phyloP scores from a whole-genome alignment of 1,140 invertebrate genomes.

The Megalopta genalis region DNA sequence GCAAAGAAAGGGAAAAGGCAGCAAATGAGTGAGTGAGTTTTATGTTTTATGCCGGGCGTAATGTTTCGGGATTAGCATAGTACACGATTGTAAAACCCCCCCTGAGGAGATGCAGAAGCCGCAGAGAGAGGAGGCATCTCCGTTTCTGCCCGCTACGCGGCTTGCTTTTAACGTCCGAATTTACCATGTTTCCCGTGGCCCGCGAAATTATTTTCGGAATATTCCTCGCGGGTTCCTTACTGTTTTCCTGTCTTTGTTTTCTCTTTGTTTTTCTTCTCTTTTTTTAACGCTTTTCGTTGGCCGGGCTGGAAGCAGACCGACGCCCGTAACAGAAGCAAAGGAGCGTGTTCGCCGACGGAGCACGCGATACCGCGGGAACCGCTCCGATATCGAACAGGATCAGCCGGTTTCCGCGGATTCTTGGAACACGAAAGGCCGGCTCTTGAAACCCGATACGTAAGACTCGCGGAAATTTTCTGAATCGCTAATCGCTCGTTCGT shows the following conservation, averaged over 20 bases:
- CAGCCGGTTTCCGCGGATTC: too few relatives aligned
- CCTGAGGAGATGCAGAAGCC: constrained; percentile 60
- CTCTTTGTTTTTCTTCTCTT: too few relatives aligned
- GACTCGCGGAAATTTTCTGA: too few relatives aligned
- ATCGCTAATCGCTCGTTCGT: too few relatives aligned
- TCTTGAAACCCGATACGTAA: too few relatives aligned
- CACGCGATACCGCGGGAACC: too few relatives aligned
- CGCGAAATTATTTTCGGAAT: constrained; percentile 60
- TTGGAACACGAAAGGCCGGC: too few relatives aligned
- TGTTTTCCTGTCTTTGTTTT: constrained; percentile 22
- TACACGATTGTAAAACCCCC: constrained; percentile 72
- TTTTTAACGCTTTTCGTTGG: too few relatives aligned
- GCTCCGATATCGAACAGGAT: too few relatives aligned
- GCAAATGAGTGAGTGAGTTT: constrained; percentile 70
- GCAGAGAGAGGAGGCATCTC: constrained; percentile 60
- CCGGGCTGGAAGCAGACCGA: too few relatives aligned
- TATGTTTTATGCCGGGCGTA: constrained; percentile 74
- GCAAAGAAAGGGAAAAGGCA: constrained; percentile 43
- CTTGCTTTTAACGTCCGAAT: constrained; percentile 56
- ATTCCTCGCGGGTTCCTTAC: constrained; percentile 25
- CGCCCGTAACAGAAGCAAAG: too few relatives aligned
- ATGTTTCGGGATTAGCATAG: constrained; percentile 76
- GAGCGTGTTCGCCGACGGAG: too few relatives aligned
- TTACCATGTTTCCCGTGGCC: constrained; percentile 51
- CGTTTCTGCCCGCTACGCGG: constrained; percentile 44